Conservation (phyloP, 2,888 invertebrate species). For the Syritta pipiens region DNA sequence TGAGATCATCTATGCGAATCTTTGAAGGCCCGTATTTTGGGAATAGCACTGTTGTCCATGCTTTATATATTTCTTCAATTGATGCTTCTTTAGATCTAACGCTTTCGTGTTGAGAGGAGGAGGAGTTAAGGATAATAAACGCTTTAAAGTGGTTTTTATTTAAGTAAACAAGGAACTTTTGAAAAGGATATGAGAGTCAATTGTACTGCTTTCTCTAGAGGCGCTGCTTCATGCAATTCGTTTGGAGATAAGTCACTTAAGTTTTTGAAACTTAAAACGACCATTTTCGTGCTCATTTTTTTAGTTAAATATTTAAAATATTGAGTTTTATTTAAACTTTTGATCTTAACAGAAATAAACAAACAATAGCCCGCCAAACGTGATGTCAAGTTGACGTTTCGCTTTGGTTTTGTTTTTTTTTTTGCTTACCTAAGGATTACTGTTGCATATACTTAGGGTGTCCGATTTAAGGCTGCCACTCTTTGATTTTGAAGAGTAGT, state of each 20-base stretch:
- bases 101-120: conserved; percentile 21
- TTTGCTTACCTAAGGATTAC: no score
- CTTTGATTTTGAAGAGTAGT: no score
- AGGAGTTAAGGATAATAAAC: conserved; percentile 31
- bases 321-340: no score
- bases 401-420: no score
- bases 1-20: conserved; percentile 4
- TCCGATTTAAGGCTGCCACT: no score
- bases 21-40: conserved; percentile 24
- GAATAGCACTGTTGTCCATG: conserved; percentile 34
- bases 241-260: neutral
- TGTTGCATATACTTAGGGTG: no score
- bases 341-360: no score
- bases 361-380: no score
- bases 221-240: neutral
- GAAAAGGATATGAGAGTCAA: neutral
- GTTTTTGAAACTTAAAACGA: neutral
- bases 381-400: no score
- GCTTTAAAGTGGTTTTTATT: neutral
- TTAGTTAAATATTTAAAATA: no score
- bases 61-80: conserved; percentile 21
- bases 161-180: neutral
- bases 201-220: neutral
- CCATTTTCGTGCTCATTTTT: no score
- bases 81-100: conserved; percentile 4